phyloP scores from a whole-genome alignment of 37 sponge, comb jelly and placozoan species.

The Bolinopsis microptera region DNA sequence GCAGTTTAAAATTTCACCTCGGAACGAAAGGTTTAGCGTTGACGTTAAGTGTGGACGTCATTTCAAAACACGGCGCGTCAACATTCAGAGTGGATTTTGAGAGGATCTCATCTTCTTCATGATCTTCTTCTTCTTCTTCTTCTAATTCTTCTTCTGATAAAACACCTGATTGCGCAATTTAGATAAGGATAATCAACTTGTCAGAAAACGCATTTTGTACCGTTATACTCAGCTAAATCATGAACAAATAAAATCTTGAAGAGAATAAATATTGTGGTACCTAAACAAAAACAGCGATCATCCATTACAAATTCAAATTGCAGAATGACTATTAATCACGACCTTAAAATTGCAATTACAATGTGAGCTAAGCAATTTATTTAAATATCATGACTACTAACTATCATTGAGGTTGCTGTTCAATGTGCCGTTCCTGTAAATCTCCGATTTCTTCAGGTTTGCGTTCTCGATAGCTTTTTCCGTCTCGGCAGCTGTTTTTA shows the following conservation, averaged over 20 bases:
- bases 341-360: too few species aligned
- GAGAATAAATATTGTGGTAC: too few species aligned
- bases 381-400: not conserved
- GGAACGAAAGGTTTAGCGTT: conserved; percentile 1
- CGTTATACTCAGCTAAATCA: too few species aligned
- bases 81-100: not conserved
- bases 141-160: not conserved
- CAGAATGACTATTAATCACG: too few species aligned
- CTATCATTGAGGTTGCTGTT: not conserved
- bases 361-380: not conserved
- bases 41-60: not conserved
- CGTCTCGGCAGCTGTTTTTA: not conserved
- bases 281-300: too few species aligned
- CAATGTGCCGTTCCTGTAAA: not conserved
- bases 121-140: not conserved
- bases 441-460: not conserved
- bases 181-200: too few species aligned
- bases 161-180: not conserved
- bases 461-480: conserved; percentile 12
- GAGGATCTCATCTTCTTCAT: not conserved
- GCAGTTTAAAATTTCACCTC: too few species aligned
- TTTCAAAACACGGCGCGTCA: conserved; percentile 11
- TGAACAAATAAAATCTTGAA: too few species aligned
- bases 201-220: too few species aligned
- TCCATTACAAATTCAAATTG: too few species aligned